Conservation (phyloP, 2,888 invertebrate genomes). For the Cheiracanthium punctorium region DNA sequence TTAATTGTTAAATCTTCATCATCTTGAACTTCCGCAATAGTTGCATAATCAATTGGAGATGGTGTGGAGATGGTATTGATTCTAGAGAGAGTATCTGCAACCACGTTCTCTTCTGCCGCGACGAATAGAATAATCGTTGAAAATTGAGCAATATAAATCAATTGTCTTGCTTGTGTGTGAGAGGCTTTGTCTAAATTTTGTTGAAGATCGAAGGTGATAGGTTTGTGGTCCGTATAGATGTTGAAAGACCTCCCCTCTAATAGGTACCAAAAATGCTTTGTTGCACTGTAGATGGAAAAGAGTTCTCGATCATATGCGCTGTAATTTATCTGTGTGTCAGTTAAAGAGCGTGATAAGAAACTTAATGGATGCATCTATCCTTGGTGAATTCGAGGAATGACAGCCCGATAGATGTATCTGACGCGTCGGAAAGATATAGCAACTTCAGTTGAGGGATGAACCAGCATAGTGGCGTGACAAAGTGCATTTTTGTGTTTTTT, state of each 20-base stretch:
- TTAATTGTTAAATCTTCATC: neutral
- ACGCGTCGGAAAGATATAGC: slow-evolving; percentile 75
- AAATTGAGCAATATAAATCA: neutral
- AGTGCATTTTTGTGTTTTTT: too few species aligned
- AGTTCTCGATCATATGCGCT: neutral
- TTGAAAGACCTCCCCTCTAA: neutral
- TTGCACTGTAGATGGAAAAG: neutral
- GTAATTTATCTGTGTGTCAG: neutral
- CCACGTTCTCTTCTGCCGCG: neutral
- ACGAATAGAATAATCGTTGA: neutral
- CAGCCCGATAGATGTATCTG: slow-evolving; percentile 72
- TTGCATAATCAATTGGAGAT: neutral
- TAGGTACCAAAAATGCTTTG: neutral
- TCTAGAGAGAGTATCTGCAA: neutral
- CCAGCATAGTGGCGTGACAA: too few species aligned
- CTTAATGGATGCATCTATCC: slow-evolving; percentile 61
- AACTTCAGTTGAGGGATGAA: neutral
- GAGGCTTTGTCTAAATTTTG: neutral
- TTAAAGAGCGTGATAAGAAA: neutral
- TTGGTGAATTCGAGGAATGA: slow-evolving; percentile 71
- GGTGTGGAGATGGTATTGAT: neutral
- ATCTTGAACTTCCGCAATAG: neutral
- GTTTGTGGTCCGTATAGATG: neutral
- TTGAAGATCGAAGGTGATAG: neutral
- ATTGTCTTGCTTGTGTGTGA: neutral